Base-by-base conservation (phyloP, 2,888 invertebrate species). In the Chironomus tentans region DNA sequence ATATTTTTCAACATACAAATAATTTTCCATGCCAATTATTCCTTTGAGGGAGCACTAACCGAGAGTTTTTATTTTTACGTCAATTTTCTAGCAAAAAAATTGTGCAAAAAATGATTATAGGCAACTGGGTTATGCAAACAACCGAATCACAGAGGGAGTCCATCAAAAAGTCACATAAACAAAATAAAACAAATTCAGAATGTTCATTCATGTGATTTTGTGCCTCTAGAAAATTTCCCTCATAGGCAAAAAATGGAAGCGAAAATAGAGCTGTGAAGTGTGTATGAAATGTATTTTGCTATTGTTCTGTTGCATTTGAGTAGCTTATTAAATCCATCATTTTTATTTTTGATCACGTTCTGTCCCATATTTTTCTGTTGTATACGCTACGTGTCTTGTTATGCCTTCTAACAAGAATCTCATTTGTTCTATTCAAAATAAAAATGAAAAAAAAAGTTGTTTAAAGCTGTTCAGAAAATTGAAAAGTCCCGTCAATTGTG, bases 331-430 rank as follows among this genome's bases (percentile, higher is more conserved):
- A 68, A 74, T 74, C 74, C 74, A 74, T 47, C 48, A 68, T 18
- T 68, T 68, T 68, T 22, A 65, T 62, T 73, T 65, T 73, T 24
- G 46, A 62, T 47, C 73, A 73, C 73, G 73, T 73, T 74, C 13
- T 48, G 68, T 47, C 56, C 61, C 22, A 56, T 47, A 15, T 46
- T 48, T 38, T 48, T 28, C 0, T 70, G n/a, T 18, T 70, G 46
- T 70, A 15, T 56, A 21, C 24, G 1, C 70, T 38, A 69, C 24
- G 71, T 50, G 46, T 70, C 48, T 47, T 71, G 71, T 71, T 68
- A 38, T 18, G 71, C 50, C 71, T 21, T 12, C 68, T 22, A 72
- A 72, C 46, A 18, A 72, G 46, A 62, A 22, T 70, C 46, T 72
- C 72, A 46, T 72, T 72, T 72, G 71, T 71, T 71, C 56, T 56